phyloP scores from a whole-genome alignment of 2,797 vertebrate species.

The Sitta carolinensis region DNA sequence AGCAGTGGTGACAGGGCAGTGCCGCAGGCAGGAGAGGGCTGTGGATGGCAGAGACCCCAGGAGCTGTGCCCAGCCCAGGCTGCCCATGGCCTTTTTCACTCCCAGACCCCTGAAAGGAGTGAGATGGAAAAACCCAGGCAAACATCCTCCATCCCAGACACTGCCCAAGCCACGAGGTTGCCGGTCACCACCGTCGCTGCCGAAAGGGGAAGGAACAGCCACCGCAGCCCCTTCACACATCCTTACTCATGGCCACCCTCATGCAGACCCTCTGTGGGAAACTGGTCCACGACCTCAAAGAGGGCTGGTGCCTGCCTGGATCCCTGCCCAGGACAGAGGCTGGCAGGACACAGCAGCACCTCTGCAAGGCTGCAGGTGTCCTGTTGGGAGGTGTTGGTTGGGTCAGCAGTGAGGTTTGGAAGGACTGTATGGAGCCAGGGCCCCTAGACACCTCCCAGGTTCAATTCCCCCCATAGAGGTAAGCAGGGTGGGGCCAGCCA shows the following conservation, averaged over 20 bases:
- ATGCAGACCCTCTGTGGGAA: not conserved
- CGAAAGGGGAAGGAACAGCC: conserved; percentile 47
- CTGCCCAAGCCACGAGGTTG: conserved; percentile 9
- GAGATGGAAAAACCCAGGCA: conserved; percentile 3
- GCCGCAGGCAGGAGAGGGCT: not conserved
- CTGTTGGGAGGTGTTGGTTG: not conserved
- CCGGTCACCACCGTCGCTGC: not conserved
- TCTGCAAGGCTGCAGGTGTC: not conserved
- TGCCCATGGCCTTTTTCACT: not conserved
- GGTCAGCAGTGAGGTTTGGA: not conserved
- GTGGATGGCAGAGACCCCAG: not conserved
- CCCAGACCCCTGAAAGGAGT: not conserved
- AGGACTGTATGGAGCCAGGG: not conserved
- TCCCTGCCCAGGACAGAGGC: not conserved
- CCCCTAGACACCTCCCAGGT: not conserved
- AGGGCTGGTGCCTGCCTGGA: not conserved
- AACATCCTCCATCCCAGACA: not conserved
- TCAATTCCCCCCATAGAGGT: accelerated
- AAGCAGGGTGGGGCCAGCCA: not conserved
- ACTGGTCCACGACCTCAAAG: not conserved
- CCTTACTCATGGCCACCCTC: not conserved
- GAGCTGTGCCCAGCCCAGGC: not conserved
- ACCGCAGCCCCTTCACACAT: not conserved
- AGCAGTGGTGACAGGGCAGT: not conserved
- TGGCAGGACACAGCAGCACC: accelerated